These are phyloP conservation scores for Agrotis clavis DNA, from an alignment of 2,888 invertebrate species.

Conservation along the genomic window DNA sequence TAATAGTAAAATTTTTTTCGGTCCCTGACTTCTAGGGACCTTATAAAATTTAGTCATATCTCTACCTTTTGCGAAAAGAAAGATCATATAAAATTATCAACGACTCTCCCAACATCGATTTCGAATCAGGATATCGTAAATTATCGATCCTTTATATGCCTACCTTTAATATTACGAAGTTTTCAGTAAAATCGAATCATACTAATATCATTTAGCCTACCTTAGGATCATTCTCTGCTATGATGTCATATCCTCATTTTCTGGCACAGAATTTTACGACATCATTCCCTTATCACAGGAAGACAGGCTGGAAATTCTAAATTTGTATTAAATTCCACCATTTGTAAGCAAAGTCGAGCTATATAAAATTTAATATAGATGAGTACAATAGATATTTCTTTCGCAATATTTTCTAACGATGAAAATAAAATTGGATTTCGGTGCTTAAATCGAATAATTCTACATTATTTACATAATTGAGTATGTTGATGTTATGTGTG, in stretches of 20 bases:
- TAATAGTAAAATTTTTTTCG: not conserved
- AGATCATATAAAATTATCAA: conserved; percentile 29
- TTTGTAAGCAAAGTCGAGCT: conserved; percentile 59
- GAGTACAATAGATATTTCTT: conserved; percentile 17
- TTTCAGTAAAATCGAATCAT: conserved; percentile 56
- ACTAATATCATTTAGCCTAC: conserved; percentile 60
- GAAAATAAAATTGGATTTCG: not conserved
- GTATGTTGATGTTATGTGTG: not conserved
- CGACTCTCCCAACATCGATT: conserved; percentile 25
- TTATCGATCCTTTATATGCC: conserved; percentile 21
- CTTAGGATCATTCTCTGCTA: conserved; percentile 59
- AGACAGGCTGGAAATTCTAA: conserved; percentile 70
- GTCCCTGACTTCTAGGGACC: not conserved
- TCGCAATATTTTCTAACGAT: conserved; percentile 20
- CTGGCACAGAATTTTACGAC: conserved; percentile 74
- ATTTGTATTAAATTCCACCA: conserved; percentile 66
- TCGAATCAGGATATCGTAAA: conserved; percentile 51
- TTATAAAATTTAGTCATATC: conserved; percentile 13
- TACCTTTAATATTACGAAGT: conserved; percentile 30
- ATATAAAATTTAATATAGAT: conserved; percentile 43
- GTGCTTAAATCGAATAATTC: not conserved
- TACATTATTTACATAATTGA: not conserved
- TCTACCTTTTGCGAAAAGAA: conserved; percentile 19
- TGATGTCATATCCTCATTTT: conserved; percentile 70
- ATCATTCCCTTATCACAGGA: conserved; percentile 75